Base-by-base conservation (phyloP, 1,140 invertebrate species). In the Agrypnia vestita region DNA sequence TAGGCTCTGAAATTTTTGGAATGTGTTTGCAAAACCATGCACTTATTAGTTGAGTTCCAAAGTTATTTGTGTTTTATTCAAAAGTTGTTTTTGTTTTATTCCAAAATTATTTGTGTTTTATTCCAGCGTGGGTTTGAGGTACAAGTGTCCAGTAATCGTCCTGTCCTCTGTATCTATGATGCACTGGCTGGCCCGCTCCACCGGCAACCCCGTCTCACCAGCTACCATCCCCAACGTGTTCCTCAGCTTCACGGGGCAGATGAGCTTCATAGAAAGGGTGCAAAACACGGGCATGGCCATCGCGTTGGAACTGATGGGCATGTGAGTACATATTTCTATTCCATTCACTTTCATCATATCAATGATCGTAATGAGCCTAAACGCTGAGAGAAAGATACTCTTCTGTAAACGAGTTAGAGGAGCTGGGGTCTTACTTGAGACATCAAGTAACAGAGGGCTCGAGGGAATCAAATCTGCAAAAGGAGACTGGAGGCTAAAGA, bases 221-320 rank as follows among this genome's bases (percentile, higher is more conserved):
- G 77, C 69, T 56, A 82, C 77, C 8, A 74, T 82, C 19, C 80
- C 80, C 46, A 79, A 82, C 61, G 72, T 82, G 13, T 82, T 82
- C 59, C 67, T 78, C 46, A n/a, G 69, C 19, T 81, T 44, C 43
- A 53, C 80, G 0, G 17, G 19, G 8, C n/a, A n/a, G n/a, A n/a
- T n/a, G n/a, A n/a, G n/a, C n/a, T n/a, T n/a, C n/a, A n/a, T n/a
- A n/a, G n/a, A n/a, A n/a, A n/a, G n/a, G n/a, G n/a, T n/a, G n/a
- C n/a, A n/a, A n/a, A n/a, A n/a, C n/a, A n/a, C n/a, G 46, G 69
- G 7, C n/a, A n/a, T n/a, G n/a, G n/a, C n/a, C n/a, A n/a, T n/a
- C n/a, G n/a, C n/a, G n/a, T n/a, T n/a, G n/a, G n/a, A n/a, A n/a
- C n/a, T n/a, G n/a, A n/a, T n/a, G n/a, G n/a, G n/a, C n/a, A n/a